phyloP scores from a whole-genome alignment of 2,888 invertebrate species.

The Perdita meconis region DNA sequence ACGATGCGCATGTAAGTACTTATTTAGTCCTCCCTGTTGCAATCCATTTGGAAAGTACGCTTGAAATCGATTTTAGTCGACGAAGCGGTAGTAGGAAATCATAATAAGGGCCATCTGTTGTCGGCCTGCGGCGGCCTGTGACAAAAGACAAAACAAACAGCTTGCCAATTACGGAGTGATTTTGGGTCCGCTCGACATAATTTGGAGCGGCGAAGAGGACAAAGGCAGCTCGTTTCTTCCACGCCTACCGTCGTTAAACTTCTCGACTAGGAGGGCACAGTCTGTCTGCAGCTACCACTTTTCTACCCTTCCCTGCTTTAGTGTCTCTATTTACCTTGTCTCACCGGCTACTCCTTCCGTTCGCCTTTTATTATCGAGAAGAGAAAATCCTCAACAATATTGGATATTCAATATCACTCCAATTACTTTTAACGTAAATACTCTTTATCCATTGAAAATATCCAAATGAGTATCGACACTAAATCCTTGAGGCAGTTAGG shows the following conservation, averaged over 20 bases:
- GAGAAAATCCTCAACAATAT: constrained; percentile 5
- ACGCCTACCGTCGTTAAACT: constrained; percentile 73
- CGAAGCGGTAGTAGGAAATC: constrained; percentile 59
- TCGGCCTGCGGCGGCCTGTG: constrained; percentile 74
- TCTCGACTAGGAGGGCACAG: constrained; percentile 50
- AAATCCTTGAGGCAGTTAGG: too few species aligned
- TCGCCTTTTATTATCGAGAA: constrained; percentile 29
- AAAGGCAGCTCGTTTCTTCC: constrained; percentile 72
- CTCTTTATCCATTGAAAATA: too few species aligned
- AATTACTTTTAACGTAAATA: too few species aligned
- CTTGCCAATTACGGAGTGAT: constrained; percentile 80
- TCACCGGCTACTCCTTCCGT: constrained; percentile 35
- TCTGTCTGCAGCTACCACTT: constrained; percentile 52
- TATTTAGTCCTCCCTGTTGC: constrained; percentile 3
- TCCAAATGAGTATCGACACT: too few species aligned
- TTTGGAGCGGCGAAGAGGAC: constrained; percentile 74
- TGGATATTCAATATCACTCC: constrained; percentile 19
- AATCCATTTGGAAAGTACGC: constrained; percentile 1
- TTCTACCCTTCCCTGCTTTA: constrained; percentile 64
- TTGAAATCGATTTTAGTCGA: constrained; percentile 58
- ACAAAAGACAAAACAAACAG: constrained; percentile 83
- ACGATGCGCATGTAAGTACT: background rate
- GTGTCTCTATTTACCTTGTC: constrained; percentile 74
- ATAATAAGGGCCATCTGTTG: constrained; percentile 76
- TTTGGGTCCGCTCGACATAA: constrained; percentile 76